Percentiles rank a stretch among this genome's conserved stretches.
These are phyloP conservation scores for Molossus alvarezi DNA, from an alignment of 2,797 vertebrate species.

Conservation along the genomic window DNA sequence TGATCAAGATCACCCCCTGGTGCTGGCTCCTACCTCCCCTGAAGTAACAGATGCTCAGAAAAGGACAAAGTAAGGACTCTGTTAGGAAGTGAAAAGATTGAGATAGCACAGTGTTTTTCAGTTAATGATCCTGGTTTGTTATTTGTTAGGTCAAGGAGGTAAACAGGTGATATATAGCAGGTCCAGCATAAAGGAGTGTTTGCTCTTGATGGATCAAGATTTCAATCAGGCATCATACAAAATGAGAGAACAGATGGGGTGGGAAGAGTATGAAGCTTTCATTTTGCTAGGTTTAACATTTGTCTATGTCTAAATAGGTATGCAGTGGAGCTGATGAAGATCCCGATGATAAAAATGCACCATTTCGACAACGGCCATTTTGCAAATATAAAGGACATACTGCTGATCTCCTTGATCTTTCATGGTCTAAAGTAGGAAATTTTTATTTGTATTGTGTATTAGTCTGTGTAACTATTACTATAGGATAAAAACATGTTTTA, in stretches of 20 bases:
- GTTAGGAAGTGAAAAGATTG: slow-evolving; percentile 22
- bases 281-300: slow-evolving; percentile 54
- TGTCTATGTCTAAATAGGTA: slow-evolving; percentile 89
- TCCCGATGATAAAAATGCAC: slow-evolving; percentile 96
- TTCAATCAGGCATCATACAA: background rate
- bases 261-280: slow-evolving; percentile 37
- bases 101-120: background rate
- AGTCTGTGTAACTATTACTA: slow-evolving; percentile 45
- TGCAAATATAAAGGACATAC: slow-evolving; percentile 99
- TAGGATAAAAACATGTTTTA: slow-evolving; percentile 33
- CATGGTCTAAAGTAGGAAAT: slow-evolving; percentile 97
- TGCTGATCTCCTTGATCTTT: slow-evolving; percentile 98
- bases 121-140: background rate
- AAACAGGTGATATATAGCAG: background rate
- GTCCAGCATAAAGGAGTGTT: slow-evolving; percentile 39
- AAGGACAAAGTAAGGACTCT: slow-evolving; percentile 16
- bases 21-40: slow-evolving; percentile 1
- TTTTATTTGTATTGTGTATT: slow-evolving; percentile 49
- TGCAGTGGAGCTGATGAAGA: slow-evolving; percentile 95
- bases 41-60: slow-evolving; percentile 61
- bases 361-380: slow-evolving; percentile 97
- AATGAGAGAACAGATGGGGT: background rate
- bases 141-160: slow-evolving; percentile 19
- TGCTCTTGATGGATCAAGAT: slow-evolving; percentile 13
- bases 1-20: background rate